A percentile compares a stretch with the other conserved stretches of the same genome.
Conservation (phyloP, 1,140 invertebrate species). For the Drosophila sp. region DNA sequence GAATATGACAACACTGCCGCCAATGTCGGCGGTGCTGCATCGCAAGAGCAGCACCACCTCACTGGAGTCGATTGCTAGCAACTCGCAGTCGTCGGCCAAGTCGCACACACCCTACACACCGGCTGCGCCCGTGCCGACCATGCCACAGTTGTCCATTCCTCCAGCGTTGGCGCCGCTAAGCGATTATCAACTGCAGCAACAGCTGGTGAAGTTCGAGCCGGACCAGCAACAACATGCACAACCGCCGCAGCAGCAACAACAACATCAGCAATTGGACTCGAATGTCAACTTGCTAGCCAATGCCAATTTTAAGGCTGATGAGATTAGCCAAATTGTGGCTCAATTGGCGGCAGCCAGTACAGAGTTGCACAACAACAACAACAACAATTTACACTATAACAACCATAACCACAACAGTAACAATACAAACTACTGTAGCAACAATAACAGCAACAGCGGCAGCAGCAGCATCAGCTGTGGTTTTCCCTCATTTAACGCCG, state of each 20-base stretch:
- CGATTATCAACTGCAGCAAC: constrained; percentile 47
- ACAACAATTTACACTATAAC: constrained; percentile 68
- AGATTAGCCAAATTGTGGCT: constrained; percentile 75
- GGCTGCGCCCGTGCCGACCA: constrained; percentile 8
- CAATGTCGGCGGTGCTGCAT: constrained; percentile 62
- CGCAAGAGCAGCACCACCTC: constrained; percentile 81
- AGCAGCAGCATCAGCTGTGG: constrained; percentile 56
- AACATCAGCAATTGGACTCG: constrained; percentile 48
- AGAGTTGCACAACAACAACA: constrained; percentile 51
- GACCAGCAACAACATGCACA: constrained; percentile 28
- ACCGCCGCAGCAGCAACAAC: constrained; percentile 25
- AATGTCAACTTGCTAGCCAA: constrained; percentile 45
- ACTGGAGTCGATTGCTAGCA: constrained; percentile 80
- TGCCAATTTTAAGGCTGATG: constrained; percentile 67
- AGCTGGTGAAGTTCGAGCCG: not conserved
- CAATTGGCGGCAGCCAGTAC: constrained; percentile 59
- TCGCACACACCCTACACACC: constrained; percentile 60
- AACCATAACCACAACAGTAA: constrained; percentile 56
- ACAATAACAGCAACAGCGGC: constrained; percentile 52
- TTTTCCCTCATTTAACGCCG: constrained; percentile 70
- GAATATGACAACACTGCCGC: constrained; percentile 46
- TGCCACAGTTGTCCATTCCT: constrained; percentile 56
- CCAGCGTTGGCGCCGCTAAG: constrained; percentile 78
- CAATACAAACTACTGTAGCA: constrained; percentile 58
- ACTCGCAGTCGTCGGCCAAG: constrained; percentile 73